A percentile compares a stretch with the other conserved stretches of the same genome.
Conservation (phyloP, 2,797 vertebrate species). For the Chelonia mydas region DNA sequence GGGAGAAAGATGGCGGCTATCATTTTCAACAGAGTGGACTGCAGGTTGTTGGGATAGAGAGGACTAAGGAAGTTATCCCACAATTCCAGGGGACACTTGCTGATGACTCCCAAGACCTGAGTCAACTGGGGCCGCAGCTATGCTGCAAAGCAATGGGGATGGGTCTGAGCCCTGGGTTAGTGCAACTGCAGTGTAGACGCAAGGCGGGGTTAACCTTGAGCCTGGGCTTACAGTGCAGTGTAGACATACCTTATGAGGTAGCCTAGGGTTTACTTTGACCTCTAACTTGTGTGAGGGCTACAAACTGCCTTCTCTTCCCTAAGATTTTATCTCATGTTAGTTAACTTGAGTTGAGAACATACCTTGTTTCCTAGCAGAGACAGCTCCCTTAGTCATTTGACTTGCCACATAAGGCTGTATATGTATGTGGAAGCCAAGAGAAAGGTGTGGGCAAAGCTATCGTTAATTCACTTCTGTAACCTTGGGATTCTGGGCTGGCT, state of each 20-base stretch:
- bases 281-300: not conserved
- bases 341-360: not conserved
- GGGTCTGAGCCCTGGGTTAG: not conserved
- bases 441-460: not conserved
- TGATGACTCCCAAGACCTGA: not conserved
- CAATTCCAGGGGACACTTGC: not conserved
- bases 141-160: not conserved
- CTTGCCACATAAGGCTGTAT: not conserved
- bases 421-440: not conserved
- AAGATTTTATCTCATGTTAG: constrained; percentile 1
- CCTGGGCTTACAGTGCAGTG: not conserved
- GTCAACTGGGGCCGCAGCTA: not conserved
- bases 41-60: not conserved
- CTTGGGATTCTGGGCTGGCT: not conserved
- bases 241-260: not conserved
- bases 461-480: not conserved
- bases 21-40: not conserved
- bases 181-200: not conserved
- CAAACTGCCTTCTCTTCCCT: not conserved
- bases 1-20: not conserved
- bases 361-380: not conserved
- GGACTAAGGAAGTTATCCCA: not conserved
- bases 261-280: not conserved
- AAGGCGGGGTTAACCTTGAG: not conserved
- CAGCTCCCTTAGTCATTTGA: not conserved